Base-by-base conservation (phyloP, 64 coral and sea anemone genomes). In the Dendrophyllia cribrosa region DNA sequence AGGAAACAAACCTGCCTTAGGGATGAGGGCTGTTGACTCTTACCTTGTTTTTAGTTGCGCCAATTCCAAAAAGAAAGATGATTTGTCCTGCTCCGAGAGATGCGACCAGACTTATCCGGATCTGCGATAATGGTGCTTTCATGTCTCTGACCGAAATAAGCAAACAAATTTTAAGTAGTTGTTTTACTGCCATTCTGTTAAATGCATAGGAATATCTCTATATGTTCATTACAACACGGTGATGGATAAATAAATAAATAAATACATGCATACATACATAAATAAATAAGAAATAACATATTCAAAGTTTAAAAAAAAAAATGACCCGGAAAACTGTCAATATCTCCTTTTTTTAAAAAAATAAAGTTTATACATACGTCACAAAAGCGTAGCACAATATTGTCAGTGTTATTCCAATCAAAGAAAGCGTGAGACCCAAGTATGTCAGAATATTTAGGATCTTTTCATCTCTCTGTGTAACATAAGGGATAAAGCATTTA, bases 31-130 rank as follows among this genome's bases (percentile, higher is more conserved):
- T 34, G 34, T 34, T 34, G 34, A 34, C 34, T 56, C 53, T 56
- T 16, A 82, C 89, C 24, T 17, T 78, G 43, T 43, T 71, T 66
- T 91, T 20, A 13, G 67, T 91, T 4, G 79, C 89, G n/a, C 76
- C 76, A 43, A 91, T 61, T 15, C 89, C 77, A 9, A 50, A 78
- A 4, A 91, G 68, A 64, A 91, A 91, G 24, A 91, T 83, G 10
- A 83, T 62, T 69, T 91, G 89, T 0, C 66, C 89, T 60, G 71
- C 80, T 16, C 77, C 78, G 15, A 91, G 78, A 8, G 78, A 91
- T 9, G 70, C 51, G 6, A 91, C 89, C 16, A 91, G 56, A 44
- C 80, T 84, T 3, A 91, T 70, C 21, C 78, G 89, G 17, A 91
- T 91, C 69, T 91, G 89, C 1, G 77, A 91, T 24, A 91, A 63